Conservation (phyloP, 2,888 invertebrate species). For the Eupithecia subfuscata region DNA sequence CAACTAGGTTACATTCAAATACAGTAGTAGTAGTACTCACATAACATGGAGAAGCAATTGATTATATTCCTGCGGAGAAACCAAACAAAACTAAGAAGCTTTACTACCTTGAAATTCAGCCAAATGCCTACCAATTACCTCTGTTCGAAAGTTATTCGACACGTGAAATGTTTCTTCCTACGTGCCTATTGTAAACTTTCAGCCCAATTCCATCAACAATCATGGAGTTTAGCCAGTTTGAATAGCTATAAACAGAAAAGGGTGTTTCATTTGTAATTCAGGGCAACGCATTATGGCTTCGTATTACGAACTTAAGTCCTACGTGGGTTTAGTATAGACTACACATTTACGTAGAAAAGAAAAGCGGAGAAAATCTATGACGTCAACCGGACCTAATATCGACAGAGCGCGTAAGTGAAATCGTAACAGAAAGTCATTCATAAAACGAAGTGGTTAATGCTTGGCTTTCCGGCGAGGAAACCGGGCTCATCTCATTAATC, state of each 20-base stretch:
- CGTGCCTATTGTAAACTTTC: slow-evolving; percentile 75
- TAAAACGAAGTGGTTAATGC: slow-evolving; percentile 52
- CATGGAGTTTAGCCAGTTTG: slow-evolving; percentile 65
- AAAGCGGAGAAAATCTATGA: slow-evolving; percentile 38
- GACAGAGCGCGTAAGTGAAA: slow-evolving; percentile 40
- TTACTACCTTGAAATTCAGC: slow-evolving; percentile 20
- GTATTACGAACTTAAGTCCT: slow-evolving; percentile 28
- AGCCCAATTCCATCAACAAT: slow-evolving; percentile 69
- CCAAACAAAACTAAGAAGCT: slow-evolving; percentile 10
- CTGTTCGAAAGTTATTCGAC: slow-evolving; percentile 59
- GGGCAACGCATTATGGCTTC: slow-evolving; percentile 43
- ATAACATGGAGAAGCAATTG: background rate
- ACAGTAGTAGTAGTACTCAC: background rate
- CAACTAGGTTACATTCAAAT: slow-evolving; percentile 6
- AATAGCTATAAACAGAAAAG: slow-evolving; percentile 60
- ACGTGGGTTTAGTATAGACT: slow-evolving; percentile 31
- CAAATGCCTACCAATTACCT: slow-evolving; percentile 36
- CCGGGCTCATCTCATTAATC: slow-evolving; percentile 77
- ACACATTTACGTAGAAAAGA: slow-evolving; percentile 21
- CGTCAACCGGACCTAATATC: slow-evolving; percentile 34
- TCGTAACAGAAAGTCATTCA: slow-evolving; percentile 52
- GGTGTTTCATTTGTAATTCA: slow-evolving; percentile 44
- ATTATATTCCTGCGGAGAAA: background rate
- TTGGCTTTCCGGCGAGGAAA: slow-evolving; percentile 49
- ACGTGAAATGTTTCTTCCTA: slow-evolving; percentile 71